Conservation (phyloP, 2,888 invertebrate species). For the Corbicula japonica region DNA sequence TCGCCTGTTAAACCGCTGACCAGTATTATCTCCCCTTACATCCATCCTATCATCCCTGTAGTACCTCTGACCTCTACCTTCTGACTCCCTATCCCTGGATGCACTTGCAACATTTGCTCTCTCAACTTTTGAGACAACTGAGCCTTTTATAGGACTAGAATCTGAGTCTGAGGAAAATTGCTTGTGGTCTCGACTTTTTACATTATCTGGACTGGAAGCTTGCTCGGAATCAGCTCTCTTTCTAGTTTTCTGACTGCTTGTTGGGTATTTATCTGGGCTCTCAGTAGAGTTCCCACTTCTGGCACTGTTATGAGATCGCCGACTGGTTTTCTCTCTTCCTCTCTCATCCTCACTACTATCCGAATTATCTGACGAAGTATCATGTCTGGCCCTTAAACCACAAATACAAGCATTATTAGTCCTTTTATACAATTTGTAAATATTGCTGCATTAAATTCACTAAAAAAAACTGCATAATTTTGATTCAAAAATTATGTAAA, state of each 20-base stretch:
- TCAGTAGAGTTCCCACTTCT: background rate
- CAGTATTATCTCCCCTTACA: background rate
- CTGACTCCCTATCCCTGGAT: constrained; percentile 22
- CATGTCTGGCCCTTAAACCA: constrained; percentile 55
- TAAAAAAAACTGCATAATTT: too few relatives aligned
- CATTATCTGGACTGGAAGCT: background rate
- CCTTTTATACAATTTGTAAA: too few relatives aligned
- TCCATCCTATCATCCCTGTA: constrained; percentile 2
- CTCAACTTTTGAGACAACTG: constrained; percentile 29
- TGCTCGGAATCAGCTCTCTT: constrained; percentile 16
- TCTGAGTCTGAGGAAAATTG: constrained; percentile 42
- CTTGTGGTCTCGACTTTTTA: constrained; percentile 2
- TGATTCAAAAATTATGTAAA: too few relatives aligned
- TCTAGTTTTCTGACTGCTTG: constrained; percentile 2
- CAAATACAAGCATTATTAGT: too few relatives aligned
- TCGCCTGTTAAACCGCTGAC: constrained; percentile 16
- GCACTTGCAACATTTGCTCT: background rate
- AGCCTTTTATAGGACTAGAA: constrained; percentile 37
- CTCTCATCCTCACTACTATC: constrained; percentile 36
- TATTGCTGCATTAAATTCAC: too few relatives aligned
- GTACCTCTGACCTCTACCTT: constrained; percentile 10
- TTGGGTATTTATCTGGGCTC: constrained; percentile 12
- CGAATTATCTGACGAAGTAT: constrained; percentile 40
- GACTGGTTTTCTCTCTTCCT: background rate
- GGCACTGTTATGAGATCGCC: background rate